Conservation (phyloP, 2,888 invertebrate species). For the Parochlus steinenii region DNA sequence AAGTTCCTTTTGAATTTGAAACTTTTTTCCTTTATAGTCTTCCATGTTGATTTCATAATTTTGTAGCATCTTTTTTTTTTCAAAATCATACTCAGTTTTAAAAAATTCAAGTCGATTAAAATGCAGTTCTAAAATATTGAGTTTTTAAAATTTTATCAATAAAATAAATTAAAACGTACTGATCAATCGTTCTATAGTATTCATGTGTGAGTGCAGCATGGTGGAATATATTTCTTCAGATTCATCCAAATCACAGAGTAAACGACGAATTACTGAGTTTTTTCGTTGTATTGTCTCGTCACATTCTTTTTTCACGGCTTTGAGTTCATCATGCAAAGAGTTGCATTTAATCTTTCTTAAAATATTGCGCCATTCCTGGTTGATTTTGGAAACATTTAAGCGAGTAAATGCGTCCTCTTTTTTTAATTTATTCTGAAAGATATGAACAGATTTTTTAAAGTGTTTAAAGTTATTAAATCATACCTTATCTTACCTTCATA, state of each 20-base stretch:
- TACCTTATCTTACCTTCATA: constrained; percentile 54
- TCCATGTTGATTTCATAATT: constrained; percentile 38
- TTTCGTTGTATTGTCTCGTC: constrained; percentile 43
- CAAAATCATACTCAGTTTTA: constrained; percentile 36
- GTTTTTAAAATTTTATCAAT: constrained; percentile 10
- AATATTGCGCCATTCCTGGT: constrained; percentile 68
- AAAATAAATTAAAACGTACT: constrained; percentile 31
- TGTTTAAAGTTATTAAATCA: background rate
- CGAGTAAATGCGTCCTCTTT: constrained; percentile 64
- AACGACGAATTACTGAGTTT: constrained; percentile 43
- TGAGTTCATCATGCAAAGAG: constrained; percentile 51
- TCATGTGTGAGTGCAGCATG: constrained; percentile 55
- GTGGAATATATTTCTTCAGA: constrained; percentile 57
- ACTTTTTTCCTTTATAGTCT: constrained; percentile 33
- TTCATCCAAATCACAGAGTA: constrained; percentile 48
- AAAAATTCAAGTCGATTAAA: constrained; percentile 36
- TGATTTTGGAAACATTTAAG: constrained; percentile 66
- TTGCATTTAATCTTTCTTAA: constrained; percentile 59
- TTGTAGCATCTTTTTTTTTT: constrained; percentile 36
- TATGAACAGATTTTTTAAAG: too few species aligned
- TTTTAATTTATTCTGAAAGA: constrained; percentile 58
- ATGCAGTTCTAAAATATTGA: constrained; percentile 5
- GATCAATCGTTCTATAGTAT: constrained; percentile 48
- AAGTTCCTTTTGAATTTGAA: constrained; percentile 38
- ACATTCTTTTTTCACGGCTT: constrained; percentile 32